phyloP scores from a whole-genome alignment of 23 tunicate genomes.

The Pegea sp. region DNA sequence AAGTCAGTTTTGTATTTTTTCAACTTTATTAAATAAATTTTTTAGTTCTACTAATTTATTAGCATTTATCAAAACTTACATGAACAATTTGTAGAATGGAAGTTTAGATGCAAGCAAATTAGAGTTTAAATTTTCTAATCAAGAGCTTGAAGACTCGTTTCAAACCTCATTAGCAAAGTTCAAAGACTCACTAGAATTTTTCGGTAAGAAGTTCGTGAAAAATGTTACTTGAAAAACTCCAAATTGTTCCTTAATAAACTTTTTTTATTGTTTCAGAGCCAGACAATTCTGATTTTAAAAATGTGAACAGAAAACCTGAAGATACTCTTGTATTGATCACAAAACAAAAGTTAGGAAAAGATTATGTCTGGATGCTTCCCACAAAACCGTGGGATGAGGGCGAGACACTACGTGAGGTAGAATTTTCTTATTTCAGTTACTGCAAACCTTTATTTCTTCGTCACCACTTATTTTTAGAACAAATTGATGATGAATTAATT shows the following conservation, averaged over 20 bases:
- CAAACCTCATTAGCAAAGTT: slow-evolving; percentile 17
- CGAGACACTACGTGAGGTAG: slow-evolving; percentile 47
- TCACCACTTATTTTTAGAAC: too few species aligned
- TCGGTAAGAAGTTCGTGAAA: background rate
- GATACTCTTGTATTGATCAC: slow-evolving; percentile 22
- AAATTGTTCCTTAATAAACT: background rate
- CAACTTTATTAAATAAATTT: too few species aligned
- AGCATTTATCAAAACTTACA: too few species aligned
- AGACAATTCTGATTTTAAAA: slow-evolving; percentile 6
- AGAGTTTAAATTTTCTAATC: slow-evolving; percentile 35
- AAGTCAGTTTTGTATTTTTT: too few species aligned
- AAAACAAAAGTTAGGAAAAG: slow-evolving; percentile 61
- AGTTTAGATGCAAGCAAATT: slow-evolving; percentile 1
- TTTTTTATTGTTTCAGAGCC: background rate
- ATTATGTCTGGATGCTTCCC: slow-evolving; percentile 74
- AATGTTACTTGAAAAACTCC: background rate
- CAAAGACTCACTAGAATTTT: background rate
- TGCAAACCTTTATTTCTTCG: too few species aligned
- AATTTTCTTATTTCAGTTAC: too few species aligned
- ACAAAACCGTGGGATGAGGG: slow-evolving; percentile 5
- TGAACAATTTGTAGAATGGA: too few species aligned
- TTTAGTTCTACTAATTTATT: too few species aligned
- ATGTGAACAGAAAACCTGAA: slow-evolving; percentile 16
- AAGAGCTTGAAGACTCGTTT: slow-evolving; percentile 56
- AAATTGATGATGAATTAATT: too few species aligned